Conservation (phyloP, 1,140 invertebrate genomes). For the Drosophila repleta region DNA sequence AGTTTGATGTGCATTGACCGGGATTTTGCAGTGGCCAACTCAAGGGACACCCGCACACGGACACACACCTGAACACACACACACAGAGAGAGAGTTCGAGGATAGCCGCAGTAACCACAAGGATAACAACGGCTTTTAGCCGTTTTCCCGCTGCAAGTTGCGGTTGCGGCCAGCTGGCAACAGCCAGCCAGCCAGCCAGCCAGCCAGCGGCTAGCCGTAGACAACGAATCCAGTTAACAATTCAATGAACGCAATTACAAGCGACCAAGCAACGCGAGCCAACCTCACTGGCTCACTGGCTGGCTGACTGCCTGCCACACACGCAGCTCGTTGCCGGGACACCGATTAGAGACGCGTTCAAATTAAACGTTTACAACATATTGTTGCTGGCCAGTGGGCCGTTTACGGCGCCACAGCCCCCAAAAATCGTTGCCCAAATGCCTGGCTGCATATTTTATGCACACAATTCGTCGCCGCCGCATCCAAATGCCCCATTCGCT, state of each 20-base stretch:
- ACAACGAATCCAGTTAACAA: conserved; percentile 75
- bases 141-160: conserved; percentile 61
- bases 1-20: conserved; percentile 81
- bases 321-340: conserved; percentile 61
- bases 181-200: conserved; percentile 18
- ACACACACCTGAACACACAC: conserved; percentile 6
- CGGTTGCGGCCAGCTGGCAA: conserved; percentile 45
- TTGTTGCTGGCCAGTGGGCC: conserved; percentile 59
- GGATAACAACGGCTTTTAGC: conserved; percentile 79
- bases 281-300: too few relatives aligned
- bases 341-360: conserved; percentile 75
- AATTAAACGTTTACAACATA: conserved; percentile 82
- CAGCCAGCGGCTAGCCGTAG: conserved; percentile 40
- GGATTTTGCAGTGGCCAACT: conserved; percentile 54
- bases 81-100: background rate
- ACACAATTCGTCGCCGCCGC: conserved; percentile 73
- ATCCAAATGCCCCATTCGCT: conserved; percentile 47
- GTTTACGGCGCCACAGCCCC: conserved; percentile 8
- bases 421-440: conserved; percentile 55
- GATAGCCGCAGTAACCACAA: conserved; percentile 54
- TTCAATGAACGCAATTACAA: conserved; percentile 81
- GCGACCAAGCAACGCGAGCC: conserved; percentile 21
- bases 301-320: conserved; percentile 23
- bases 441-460: conserved; percentile 79
- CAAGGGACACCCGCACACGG: conserved; percentile 47